These are phyloP conservation scores for Frieseomelitta varia DNA, from an alignment of 1,140 invertebrate species.

Conservation along the genomic window DNA sequence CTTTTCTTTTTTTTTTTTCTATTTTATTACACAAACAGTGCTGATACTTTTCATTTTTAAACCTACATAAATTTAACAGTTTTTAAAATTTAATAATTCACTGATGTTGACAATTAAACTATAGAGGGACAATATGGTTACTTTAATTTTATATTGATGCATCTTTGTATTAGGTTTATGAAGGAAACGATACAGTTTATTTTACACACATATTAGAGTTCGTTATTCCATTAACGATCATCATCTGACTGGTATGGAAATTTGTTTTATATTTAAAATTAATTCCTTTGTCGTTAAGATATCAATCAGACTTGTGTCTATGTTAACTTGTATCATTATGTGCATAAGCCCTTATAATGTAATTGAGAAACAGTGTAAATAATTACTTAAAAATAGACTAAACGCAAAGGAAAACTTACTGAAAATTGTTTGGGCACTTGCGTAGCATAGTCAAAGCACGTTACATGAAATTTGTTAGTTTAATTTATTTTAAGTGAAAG, in stretches of 20 bases:
- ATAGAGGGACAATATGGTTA: slow-evolving; percentile 9
- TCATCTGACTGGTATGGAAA: slow-evolving; percentile 19
- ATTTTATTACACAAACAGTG: slow-evolving; percentile 4
- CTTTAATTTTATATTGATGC: slow-evolving; percentile 10
- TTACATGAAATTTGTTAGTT: slow-evolving; percentile 48
- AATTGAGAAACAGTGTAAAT: slow-evolving; percentile 56
- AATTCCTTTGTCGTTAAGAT: slow-evolving; percentile 39
- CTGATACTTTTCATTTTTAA: not conserved
- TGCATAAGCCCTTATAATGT: slow-evolving; percentile 37
- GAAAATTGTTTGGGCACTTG: slow-evolving; percentile 62
- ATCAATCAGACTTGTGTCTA: slow-evolving; percentile 42
- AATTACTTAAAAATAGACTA: slow-evolving; percentile 53
- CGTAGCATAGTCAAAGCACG: slow-evolving; percentile 54
- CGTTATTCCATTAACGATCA: slow-evolving; percentile 22
- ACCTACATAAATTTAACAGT: not conserved
- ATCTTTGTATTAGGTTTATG: slow-evolving; percentile 8
- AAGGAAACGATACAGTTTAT: slow-evolving; percentile 14
- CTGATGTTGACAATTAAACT: slow-evolving; percentile 13
- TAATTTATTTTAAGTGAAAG: slow-evolving; percentile 55
- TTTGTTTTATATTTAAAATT: slow-evolving; percentile 35
- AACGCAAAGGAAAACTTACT: slow-evolving; percentile 32
- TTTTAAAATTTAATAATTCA: slow-evolving; percentile 13
- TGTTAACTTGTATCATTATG: slow-evolving; percentile 54
- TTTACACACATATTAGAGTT: not conserved
- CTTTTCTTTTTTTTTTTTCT: not conserved